phyloP scores from a whole-genome alignment of 2,797 vertebrate genomes.

The Cichlasoma orientale region DNA sequence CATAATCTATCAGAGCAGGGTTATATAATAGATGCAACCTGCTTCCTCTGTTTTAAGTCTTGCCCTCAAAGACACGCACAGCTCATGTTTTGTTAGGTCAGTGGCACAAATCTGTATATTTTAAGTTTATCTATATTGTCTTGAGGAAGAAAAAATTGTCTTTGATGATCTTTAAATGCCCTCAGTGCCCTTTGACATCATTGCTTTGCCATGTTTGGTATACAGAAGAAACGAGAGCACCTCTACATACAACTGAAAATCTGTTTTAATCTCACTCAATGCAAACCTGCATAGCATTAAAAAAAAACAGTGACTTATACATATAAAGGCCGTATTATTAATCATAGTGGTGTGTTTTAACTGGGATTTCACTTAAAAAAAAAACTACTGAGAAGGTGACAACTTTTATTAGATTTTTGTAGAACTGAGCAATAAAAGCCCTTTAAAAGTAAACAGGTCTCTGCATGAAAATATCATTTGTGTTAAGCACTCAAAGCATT shows the following conservation, averaged over 20 bases:
- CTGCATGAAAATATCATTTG: background rate
- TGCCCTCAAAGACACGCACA: background rate
- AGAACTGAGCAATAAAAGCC: background rate
- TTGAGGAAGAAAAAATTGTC: background rate
- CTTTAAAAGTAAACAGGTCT: background rate
- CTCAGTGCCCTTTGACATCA: background rate
- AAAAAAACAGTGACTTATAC: background rate
- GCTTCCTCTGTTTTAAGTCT: background rate
- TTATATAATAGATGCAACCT: background rate
- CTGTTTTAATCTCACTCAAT: background rate
- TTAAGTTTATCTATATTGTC: background rate
- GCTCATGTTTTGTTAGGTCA: background rate
- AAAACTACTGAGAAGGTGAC: too few relatives aligned
- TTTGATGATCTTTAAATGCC: background rate
- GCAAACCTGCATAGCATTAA: background rate
- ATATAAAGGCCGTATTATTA: background rate
- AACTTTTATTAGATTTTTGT: too few relatives aligned
- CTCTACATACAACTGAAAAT: background rate
- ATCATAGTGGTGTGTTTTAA: background rate
- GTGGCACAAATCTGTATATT: background rate
- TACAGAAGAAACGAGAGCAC: background rate
- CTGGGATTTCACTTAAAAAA: background rate
- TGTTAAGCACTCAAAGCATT: conserved; percentile 3
- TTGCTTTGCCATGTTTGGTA: background rate
- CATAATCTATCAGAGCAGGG: background rate